Percentiles rank a stretch among this genome's conserved stretches.
phyloP scores from a whole-genome alignment of 2,797 vertebrate genomes.

The Huso huso region DNA sequence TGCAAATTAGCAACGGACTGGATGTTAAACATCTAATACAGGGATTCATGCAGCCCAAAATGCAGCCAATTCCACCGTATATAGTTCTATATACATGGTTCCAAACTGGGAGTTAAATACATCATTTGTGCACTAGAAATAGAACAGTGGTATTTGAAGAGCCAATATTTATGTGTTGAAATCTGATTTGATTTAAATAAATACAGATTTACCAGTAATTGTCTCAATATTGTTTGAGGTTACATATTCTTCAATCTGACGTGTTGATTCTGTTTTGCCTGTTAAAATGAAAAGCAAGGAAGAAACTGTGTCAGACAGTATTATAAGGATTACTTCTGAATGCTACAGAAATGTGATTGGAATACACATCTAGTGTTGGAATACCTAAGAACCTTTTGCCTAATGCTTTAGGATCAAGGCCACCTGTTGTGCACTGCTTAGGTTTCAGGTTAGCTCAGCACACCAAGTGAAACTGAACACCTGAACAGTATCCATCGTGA shows the following conservation, averaged over 20 bases:
- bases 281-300: background rate
- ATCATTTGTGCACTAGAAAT: too few species aligned
- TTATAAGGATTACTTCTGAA: background rate
- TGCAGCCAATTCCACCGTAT: too few species aligned
- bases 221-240: constrained; percentile 3
- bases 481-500: too few species aligned
- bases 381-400: background rate
- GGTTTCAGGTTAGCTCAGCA: too few species aligned
- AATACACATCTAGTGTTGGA: constrained; percentile 9
- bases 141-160: too few species aligned
- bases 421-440: background rate
- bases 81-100: too few species aligned
- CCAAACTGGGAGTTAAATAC: too few species aligned
- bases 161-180: too few species aligned
- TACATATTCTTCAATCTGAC: constrained; percentile 1
- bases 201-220: constrained; percentile 12
- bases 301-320: constrained; percentile 8
- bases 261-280: constrained; percentile 12
- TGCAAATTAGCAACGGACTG: too few species aligned
- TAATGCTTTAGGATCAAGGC: constrained; percentile 9
- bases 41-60: too few species aligned
- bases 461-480: too few species aligned
- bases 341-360: background rate
- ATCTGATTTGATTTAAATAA: background rate
- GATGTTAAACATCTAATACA: too few species aligned